phyloP scores from a whole-genome alignment of 1,140 invertebrate species.

The Copidosoma floridanum region DNA sequence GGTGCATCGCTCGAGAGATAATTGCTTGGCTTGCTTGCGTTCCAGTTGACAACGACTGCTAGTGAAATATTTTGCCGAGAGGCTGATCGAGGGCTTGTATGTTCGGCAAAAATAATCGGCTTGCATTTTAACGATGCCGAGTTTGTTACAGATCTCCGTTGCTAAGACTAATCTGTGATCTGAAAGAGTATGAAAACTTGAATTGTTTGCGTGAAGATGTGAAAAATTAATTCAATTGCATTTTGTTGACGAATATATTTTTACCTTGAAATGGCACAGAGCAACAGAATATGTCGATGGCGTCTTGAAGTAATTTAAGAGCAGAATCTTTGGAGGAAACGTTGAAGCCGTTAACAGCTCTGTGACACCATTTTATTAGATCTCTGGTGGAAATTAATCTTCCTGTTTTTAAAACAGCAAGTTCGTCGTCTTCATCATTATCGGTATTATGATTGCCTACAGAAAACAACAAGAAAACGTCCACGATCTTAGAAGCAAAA shows the following conservation, averaged over 20 bases:
- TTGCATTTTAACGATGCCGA: constrained; percentile 81
- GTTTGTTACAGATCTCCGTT: constrained; percentile 71
- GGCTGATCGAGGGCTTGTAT: constrained; percentile 75
- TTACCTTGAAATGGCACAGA: constrained; percentile 64
- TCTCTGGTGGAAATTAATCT: constrained; percentile 80
- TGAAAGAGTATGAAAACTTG: constrained; percentile 38
- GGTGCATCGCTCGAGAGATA: constrained; percentile 39
- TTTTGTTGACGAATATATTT: too few relatives aligned
- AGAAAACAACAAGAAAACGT: constrained; percentile 82
- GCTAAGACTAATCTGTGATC: constrained; percentile 67
- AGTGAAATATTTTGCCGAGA: constrained; percentile 53
- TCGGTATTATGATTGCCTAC: constrained; percentile 62
- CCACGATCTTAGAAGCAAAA: constrained; percentile 74
- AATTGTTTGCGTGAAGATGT: too few relatives aligned
- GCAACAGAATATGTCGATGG: constrained; percentile 87
- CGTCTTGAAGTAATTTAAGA: constrained; percentile 82
- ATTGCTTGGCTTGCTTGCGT: constrained; percentile 32
- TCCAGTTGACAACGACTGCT: constrained; percentile 61
- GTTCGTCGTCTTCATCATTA: constrained; percentile 31
- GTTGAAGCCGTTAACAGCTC: constrained; percentile 74
- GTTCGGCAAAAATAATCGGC: constrained; percentile 76
- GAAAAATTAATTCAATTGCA: too few relatives aligned
- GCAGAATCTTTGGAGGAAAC: constrained; percentile 72
- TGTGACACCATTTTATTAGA: constrained; percentile 88
- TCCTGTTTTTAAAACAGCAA: constrained; percentile 56